Base-by-base conservation (phyloP, 2,888 invertebrate genomes). In the Philonicus albiceps region DNA sequence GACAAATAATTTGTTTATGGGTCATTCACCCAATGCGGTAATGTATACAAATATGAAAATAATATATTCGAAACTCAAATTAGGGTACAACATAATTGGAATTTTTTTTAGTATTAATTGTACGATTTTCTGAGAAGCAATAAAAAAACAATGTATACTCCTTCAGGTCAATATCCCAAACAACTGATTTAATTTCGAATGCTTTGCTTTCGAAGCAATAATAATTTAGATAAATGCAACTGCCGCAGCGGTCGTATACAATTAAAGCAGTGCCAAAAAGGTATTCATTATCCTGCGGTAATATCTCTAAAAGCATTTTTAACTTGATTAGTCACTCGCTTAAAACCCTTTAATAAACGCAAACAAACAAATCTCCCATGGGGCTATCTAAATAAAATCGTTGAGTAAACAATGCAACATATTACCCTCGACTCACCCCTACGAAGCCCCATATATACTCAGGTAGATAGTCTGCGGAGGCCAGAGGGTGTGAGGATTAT, bases 231-330 rank as follows among this genome's bases (percentile, higher is more conserved):
- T 1, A 22, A 64, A 64, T 64, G 22, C 11, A 22, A 64, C 22
- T 64, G 22, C 2, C 19, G 22, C 1, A 22, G 64, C 37, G 2
- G 19, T n/a, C 16, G n/a, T n/a, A 37, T 75, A 37, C 27, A 22
- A 34, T 40, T 76, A 76, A 13, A 40, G 40, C 22, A 30, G n/a
- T 22, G 27, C 43, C 19, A 30, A 49, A 22, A 16, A 78, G 22
- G 43, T 27, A 81, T 81, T 81, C 55, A 81, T 81, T 81, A 81
- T 34, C 30, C 34, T 55, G 34, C 22, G 55, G 64, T 64, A 81
- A 81, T 81, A 64, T 81, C 49, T 34, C 81, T 81, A 34, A 81
- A 81, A 81, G 64, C 81, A 81, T 64, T 81, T 81, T 81, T 55
- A 80, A 81, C 81, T 81, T 81, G 55, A 81, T 81, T 81, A 81